phyloP scores from a whole-genome alignment of 1,140 invertebrate species.

The Zaprionus tsacasi region DNA sequence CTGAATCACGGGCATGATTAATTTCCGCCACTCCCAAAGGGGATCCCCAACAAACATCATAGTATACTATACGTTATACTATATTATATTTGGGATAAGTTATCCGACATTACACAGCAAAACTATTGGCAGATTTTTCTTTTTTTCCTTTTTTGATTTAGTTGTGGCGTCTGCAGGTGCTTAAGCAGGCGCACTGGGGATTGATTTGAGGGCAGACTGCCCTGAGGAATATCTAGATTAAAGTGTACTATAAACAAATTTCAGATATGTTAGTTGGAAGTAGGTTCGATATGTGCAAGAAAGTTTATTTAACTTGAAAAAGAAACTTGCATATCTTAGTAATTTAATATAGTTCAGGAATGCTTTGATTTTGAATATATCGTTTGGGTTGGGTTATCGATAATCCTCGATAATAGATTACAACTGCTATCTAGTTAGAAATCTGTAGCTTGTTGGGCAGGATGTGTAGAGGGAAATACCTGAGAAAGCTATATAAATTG shows the following conservation, averaged over 20 bases:
- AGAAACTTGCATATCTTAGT: background rate
- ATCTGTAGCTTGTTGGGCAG: no score
- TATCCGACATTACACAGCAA: constrained; percentile 25
- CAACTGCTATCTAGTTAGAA: no score
- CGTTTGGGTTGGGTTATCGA: no score
- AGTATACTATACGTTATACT: background rate
- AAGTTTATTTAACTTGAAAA: background rate
- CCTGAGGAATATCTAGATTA: background rate
- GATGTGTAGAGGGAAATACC: no score
- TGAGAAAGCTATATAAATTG: no score
- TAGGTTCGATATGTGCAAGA: background rate
- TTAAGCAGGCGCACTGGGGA: background rate
- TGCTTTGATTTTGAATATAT: no score
- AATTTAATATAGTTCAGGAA: no score
- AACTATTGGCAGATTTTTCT: constrained; percentile 21
- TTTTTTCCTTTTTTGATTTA: background rate
- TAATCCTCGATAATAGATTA: no score
- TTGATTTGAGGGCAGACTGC: background rate
- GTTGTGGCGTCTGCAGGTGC: constrained; percentile 10
- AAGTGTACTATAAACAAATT: background rate
- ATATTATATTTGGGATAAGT: background rate
- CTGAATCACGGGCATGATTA: constrained; percentile 77
- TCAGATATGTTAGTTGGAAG: background rate
- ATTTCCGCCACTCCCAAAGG: constrained; percentile 30
- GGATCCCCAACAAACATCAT: background rate